Evolutionary conservation across 2,797 vertebrate species (phyloP), one percentile per base, ranked within the genome.

Genomic region (Crocidura indochinensis): DNA sequence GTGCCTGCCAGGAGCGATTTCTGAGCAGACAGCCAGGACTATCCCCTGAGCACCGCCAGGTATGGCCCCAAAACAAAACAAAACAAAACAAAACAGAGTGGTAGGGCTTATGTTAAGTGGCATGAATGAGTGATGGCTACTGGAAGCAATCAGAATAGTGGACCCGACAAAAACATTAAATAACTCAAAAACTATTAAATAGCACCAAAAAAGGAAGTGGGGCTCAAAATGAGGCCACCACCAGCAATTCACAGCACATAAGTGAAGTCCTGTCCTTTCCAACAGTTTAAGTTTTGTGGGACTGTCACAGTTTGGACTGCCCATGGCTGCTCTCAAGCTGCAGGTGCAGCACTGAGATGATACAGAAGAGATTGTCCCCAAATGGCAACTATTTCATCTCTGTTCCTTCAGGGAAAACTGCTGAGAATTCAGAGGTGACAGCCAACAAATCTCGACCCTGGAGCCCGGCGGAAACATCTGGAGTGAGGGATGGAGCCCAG

Each of bases 101-200:
- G 38, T 38, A 38, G 38, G 38, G 38, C 38, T 38, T 38, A 38
- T 38, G 38, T 53, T 53, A 53, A 53, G 51, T 17, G 17, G 51
- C 11, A 53, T 17, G 15, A 12, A 53, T 12, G 53, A 29, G 53
- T 49, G 53, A 31, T 60, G 10, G 27, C 68, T 90, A 85, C 87
- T 82, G 31, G 60, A 73, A 90, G 31, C 29, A 76, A 90, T 31
- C 75, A 56, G 29, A 75, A 87, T 17, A 75, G 26, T 14, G n/a
- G 24, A 26, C 17, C n/a, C 86, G 47, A 80, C 14, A 62, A 78
- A 2, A 87, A 53, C 11, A 79, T 29, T 79, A 80, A 71, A 47
- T 62, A 77, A 79, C 46, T 65, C 26, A 85, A 65, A 78, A 38
- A 87, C 47, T 15, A 79, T 29, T 79, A 80, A 71, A 44, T 62